Conservation (phyloP, 2,888 invertebrate species). For the Ophonus ardosiacus region DNA sequence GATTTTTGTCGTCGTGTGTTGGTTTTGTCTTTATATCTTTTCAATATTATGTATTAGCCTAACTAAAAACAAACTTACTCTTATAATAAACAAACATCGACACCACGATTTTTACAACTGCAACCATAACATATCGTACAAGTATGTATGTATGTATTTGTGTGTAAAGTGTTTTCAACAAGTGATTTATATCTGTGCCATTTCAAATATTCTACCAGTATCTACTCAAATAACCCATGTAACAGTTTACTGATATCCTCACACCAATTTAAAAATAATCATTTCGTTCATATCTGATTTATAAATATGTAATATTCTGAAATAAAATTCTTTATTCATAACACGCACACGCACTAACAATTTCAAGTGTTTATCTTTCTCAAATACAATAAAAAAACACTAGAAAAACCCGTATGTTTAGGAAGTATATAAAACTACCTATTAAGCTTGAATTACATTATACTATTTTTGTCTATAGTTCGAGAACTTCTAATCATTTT, state of each 20-base stretch:
- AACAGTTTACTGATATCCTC: not conserved
- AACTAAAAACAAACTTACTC: conserved; percentile 56
- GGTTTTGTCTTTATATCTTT: conserved; percentile 51
- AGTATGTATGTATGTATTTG: conserved; percentile 26
- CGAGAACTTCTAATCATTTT: too few species aligned
- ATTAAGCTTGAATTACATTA: not conserved
- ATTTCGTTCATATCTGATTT: too few species aligned
- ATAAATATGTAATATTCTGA: not conserved
- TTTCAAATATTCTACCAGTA: not conserved
- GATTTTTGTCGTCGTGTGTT: conserved; percentile 41
- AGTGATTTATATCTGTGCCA: conserved; percentile 40
- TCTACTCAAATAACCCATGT: not conserved
- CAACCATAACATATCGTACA: conserved; percentile 42
- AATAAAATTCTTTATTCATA: not conserved
- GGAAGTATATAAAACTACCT: not conserved
- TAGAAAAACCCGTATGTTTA: conserved; percentile 8
- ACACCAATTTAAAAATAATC: not conserved
- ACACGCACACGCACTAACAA: conserved; percentile 18
- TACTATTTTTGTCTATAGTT: too few species aligned
- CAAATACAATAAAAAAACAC: conserved; percentile 5
- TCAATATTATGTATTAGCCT: conserved; percentile 16
- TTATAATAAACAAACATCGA: conserved; percentile 53
- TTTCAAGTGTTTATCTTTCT: not conserved
- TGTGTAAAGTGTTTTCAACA: conserved; percentile 17
- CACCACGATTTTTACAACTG: conserved; percentile 53